Conservation (phyloP, 2,888 invertebrate genomes). For the Drosophila cognata region DNA sequence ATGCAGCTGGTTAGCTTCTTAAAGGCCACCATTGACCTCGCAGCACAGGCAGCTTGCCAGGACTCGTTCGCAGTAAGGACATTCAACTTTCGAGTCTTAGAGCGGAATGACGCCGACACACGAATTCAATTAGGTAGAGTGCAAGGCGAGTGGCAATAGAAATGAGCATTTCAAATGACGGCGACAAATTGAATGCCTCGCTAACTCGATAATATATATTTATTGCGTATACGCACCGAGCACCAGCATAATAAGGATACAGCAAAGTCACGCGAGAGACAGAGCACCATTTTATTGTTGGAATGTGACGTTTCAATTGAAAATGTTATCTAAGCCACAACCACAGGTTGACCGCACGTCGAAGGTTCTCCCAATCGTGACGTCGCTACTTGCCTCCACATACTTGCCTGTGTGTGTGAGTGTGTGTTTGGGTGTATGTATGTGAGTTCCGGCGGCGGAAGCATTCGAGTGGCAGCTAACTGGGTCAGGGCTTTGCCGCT, state of each 20-base stretch:
- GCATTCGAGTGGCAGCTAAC: conserved; percentile 53
- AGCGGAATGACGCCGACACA: conserved; percentile 31
- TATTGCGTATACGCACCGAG: conserved; percentile 45
- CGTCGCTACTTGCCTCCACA: conserved; percentile 43
- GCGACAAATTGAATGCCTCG: conserved; percentile 40
- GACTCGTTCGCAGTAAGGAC: conserved; percentile 4
- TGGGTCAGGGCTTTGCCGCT: conserved; percentile 71
- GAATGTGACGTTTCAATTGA: conserved; percentile 8
- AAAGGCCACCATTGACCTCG: neutral
- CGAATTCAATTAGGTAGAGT: conserved; percentile 46
- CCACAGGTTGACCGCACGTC: conserved; percentile 42
- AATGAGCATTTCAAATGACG: neutral
- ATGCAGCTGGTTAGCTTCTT: neutral
- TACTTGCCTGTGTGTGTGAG: conserved; percentile 1
- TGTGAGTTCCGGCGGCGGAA: conserved; percentile 24
- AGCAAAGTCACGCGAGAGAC: neutral
- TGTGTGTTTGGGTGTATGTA: conserved; percentile 14
- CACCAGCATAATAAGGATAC: neutral
- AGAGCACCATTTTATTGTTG: neutral
- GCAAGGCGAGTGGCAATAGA: conserved; percentile 21
- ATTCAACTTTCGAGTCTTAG: conserved; percentile 17
- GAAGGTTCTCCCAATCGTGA: conserved; percentile 52
- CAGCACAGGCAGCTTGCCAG: neutral
- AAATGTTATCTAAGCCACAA: conserved; percentile 8
- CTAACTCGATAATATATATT: conserved; percentile 26